phyloP scores from a whole-genome alignment of 2,797 vertebrate species.

The Typhlichthys subterraneus region DNA sequence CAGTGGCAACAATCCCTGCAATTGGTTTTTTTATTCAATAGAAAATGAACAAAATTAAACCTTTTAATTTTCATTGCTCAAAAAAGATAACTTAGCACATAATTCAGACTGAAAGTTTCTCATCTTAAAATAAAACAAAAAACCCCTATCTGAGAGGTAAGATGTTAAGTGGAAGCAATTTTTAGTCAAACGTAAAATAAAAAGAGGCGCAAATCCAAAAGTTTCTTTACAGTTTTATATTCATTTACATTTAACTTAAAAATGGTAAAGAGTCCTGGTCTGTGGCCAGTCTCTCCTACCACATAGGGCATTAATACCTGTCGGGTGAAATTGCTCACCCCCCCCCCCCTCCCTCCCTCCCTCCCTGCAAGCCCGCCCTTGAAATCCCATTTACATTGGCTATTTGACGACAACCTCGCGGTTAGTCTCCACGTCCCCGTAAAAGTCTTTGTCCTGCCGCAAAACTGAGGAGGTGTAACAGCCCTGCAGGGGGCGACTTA shows the following conservation, averaged over 20 bases:
- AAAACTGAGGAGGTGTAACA: slow-evolving; percentile 62
- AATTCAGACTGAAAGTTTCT: slow-evolving; percentile 41
- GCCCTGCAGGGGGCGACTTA: slow-evolving; percentile 52
- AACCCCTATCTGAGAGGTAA: slow-evolving; percentile 48
- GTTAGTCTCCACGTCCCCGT: slow-evolving; percentile 60
- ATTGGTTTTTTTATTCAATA: slow-evolving; percentile 79
- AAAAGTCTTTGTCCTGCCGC: slow-evolving; percentile 73
- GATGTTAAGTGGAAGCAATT: slow-evolving; percentile 66
- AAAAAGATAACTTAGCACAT: slow-evolving; percentile 58
- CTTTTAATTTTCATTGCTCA: slow-evolving; percentile 59
- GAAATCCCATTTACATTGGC: slow-evolving; percentile 69
- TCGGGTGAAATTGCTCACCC: slow-evolving; percentile 62
- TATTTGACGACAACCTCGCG: slow-evolving; percentile 54
- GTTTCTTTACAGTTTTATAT: slow-evolving; percentile 75
- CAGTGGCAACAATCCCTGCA: slow-evolving; percentile 89
- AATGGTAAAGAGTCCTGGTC: slow-evolving; percentile 68
- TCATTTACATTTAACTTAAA: slow-evolving; percentile 80
- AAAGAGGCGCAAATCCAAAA: slow-evolving; percentile 46
- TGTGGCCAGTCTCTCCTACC: slow-evolving; percentile 60
- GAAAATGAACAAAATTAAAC: slow-evolving; percentile 67
- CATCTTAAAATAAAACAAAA: slow-evolving; percentile 34
- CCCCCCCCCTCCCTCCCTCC: slow-evolving; percentile 17
- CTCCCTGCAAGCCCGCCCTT: slow-evolving; percentile 10
- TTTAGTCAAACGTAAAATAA: slow-evolving; percentile 57
- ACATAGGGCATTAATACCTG: slow-evolving; percentile 64